phyloP scores from a whole-genome alignment of 2,888 invertebrate species.

The Ophion slaviceki region DNA sequence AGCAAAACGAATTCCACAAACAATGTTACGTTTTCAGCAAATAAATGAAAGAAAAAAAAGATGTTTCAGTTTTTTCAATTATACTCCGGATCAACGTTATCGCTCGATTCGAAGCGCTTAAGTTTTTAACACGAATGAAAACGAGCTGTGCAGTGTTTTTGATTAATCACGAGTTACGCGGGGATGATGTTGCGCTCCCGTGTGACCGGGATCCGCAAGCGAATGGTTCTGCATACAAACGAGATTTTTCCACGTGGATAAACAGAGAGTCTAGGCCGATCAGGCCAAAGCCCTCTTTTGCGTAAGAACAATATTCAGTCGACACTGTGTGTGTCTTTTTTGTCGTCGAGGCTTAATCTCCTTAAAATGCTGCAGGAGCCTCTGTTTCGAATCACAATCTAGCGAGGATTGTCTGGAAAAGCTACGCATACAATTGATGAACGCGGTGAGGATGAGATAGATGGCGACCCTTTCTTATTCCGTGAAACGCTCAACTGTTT shows the following conservation, averaged over 20 bases:
- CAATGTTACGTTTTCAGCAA: background rate
- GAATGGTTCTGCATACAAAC: conserved; percentile 70
- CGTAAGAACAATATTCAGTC: conserved; percentile 55
- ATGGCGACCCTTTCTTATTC: background rate
- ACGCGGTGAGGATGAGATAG: background rate
- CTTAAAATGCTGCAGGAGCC: conserved; percentile 56
- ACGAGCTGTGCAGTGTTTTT: conserved; percentile 54
- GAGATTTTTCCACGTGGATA: conserved; percentile 71
- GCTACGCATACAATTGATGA: conserved; percentile 19
- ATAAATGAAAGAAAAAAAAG: background rate
- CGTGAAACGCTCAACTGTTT: background rate
- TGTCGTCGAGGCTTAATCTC: conserved; percentile 60
- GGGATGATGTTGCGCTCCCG: conserved; percentile 13
- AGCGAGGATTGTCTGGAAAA: conserved; percentile 24
- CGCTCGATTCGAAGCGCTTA: background rate
- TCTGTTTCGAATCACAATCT: conserved; percentile 39
- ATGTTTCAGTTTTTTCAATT: background rate
- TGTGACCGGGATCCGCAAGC: conserved; percentile 31
- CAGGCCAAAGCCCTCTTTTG: conserved; percentile 30
- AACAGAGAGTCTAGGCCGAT: conserved; percentile 62
- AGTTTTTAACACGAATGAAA: background rate
- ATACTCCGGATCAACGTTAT: background rate
- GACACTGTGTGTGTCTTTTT: conserved; percentile 24
- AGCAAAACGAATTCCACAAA: background rate
- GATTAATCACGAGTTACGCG: conserved; percentile 56